Evolutionary conservation across 2,113 vertebrate species (phyloP).

Genomic region (Steatornis caripensis): DNA sequence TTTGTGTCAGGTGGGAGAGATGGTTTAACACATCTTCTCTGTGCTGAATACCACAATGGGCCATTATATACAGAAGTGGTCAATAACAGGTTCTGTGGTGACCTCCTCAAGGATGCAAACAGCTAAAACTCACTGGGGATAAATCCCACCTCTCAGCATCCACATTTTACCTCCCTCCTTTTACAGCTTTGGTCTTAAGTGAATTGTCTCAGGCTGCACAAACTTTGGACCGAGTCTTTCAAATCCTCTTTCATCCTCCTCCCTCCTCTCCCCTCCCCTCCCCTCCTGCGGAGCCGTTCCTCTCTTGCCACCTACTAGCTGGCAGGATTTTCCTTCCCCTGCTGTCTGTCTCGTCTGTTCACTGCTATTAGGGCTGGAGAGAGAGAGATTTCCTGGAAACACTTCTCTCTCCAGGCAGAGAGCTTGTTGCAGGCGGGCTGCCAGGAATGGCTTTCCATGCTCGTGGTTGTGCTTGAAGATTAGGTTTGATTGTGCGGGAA

Average conservation of each 20-base stretch:
- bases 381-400: constrained; percentile 12
- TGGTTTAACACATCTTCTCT: neutral
- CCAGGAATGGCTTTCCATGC: neutral
- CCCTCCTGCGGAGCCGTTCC: neutral
- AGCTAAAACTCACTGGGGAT: neutral
- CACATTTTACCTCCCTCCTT: neutral
- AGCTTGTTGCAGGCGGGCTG: neutral
- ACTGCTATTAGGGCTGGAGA: neutral
- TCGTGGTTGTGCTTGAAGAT: neutral
- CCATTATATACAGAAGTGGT: neutral
- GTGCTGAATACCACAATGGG: neutral
- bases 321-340: neutral
- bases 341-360: neutral
- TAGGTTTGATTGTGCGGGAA: neutral
- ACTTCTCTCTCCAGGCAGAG: neutral
- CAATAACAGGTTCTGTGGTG: neutral
- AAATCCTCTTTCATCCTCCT: neutral
- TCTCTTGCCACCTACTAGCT: neutral
- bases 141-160: neutral
- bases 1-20: neutral
- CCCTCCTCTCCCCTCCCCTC: neutral
- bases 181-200: neutral
- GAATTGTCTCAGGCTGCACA: neutral
- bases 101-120: neutral
- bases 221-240: neutral